Evolutionary conservation across 2,113 vertebrate genomes (phyloP), one percentile per base, ranked within the genome.

Genomic region (Perccottus glenii): DNA sequence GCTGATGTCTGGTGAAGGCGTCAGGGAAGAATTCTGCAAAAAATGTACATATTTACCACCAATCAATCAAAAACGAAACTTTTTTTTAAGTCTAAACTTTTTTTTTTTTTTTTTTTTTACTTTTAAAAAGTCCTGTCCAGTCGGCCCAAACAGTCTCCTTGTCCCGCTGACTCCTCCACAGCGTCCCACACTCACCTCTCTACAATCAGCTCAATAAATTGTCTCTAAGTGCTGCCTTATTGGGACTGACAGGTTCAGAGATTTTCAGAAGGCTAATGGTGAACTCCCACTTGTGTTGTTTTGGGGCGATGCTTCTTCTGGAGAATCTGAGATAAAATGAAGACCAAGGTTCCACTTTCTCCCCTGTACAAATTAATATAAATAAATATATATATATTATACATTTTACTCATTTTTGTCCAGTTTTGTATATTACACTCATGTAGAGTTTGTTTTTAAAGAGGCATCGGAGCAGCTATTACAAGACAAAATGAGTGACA

Each of bases 321-420:
- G 61, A 73, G 65, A 74, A 68, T 80, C 73, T 76, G 53, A 75
- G 67, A 70, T 35, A 65, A 27, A 57, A 50, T 47, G 64, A 83
- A 62, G 84, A 89, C 84, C 82, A 85, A 92, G 91, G 92, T 91
- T 93, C 92, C 92, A 91, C 91, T 92, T 91, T 87, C 88, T 89
- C 88, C 90, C 87, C 80, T 92, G 90, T 91, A 87, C 78, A 92
- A 91, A 90, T 92, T 91, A 92, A 93, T 93, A 93, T 92, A 93
- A 90, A 93, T 92, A 92, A 80, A 84, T 82, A 77, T 81, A 82
- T 80, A 86, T 90, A 88, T 90, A 89, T 83, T 78, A 89, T 89
- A 86, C 86, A 91, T 89, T 91, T 90, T 89, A 90, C 90, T 88
- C 82, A 86, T 90, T 84, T 89, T 88, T 91, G 89, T 93, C 90